Evolutionary conservation across 2,113 vertebrate genomes (phyloP).

Genomic region (Pyrgilauda ruficollis): DNA sequence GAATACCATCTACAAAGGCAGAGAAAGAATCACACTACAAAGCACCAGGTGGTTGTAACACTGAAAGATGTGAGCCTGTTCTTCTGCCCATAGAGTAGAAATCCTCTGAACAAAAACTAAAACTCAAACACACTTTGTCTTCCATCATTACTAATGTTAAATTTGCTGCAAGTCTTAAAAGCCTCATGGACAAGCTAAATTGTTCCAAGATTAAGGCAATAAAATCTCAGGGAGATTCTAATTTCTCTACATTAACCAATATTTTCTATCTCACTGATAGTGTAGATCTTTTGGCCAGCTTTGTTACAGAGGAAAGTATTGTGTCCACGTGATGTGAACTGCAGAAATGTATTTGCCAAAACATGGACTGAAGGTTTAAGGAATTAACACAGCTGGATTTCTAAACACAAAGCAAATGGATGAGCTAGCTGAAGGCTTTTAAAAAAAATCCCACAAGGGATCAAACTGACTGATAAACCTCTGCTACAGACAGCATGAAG

Average conservation of each 20-base stretch:
- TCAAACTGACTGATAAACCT: background rate
- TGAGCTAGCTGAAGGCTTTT: background rate
- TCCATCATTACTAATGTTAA: background rate
- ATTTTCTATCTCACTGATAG: background rate
- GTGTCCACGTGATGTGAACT: background rate
- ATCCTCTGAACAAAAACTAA: background rate
- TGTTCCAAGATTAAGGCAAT: background rate
- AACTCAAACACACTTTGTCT: background rate
- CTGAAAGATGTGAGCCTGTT: background rate
- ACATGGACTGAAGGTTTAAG: background rate
- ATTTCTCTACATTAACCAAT: background rate
- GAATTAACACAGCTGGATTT: background rate
- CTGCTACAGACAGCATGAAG: background rate
- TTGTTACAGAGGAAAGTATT: background rate
- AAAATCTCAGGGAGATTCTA: background rate
- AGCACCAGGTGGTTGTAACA: background rate
- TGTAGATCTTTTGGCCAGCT: background rate
- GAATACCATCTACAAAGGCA: background rate
- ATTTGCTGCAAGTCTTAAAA: background rate
- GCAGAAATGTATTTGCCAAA: background rate
- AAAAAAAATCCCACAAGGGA: background rate
- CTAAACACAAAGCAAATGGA: background rate
- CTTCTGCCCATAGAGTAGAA: background rate
- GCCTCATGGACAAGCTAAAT: background rate
- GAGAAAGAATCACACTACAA: background rate